phyloP scores from a whole-genome alignment of 2,113 vertebrate species.

The Thunnus thynnus region DNA sequence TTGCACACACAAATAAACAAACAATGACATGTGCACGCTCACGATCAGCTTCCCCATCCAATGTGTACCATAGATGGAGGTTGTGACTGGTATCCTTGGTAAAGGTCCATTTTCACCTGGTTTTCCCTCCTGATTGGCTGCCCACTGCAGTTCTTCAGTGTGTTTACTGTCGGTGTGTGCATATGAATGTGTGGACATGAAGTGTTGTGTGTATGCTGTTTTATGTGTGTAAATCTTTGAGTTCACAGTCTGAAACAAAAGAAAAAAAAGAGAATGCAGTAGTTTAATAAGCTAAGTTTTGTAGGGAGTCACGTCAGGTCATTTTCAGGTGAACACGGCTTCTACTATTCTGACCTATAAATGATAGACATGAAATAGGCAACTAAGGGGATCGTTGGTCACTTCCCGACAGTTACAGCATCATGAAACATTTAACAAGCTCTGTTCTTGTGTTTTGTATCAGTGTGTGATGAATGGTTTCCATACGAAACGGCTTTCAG shows the following conservation, averaged over 20 bases:
- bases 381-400: slow-evolving; percentile 55
- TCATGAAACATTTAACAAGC: slow-evolving; percentile 73
- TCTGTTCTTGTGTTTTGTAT: slow-evolving; percentile 67
- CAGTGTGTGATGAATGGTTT: slow-evolving; percentile 68
- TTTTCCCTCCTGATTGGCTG: slow-evolving; percentile 41
- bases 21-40: slow-evolving; percentile 59
- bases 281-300: slow-evolving; percentile 57
- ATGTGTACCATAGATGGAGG: slow-evolving; percentile 76
- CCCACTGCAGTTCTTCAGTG: slow-evolving; percentile 20
- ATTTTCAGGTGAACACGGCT: slow-evolving; percentile 44
- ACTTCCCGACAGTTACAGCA: slow-evolving; percentile 66
- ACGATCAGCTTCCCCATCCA: slow-evolving; percentile 61
- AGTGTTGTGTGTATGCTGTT: slow-evolving; percentile 42
- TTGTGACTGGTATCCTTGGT: slow-evolving; percentile 56
- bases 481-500: slow-evolving; percentile 47
- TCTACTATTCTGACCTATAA: slow-evolving; percentile 49
- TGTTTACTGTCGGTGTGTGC: slow-evolving; percentile 26
- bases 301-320: slow-evolving; percentile 29
- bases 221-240: slow-evolving; percentile 51
- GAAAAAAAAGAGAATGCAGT: slow-evolving; percentile 26
- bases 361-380: slow-evolving; percentile 57
- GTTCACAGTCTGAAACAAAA: slow-evolving; percentile 72
- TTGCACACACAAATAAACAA: slow-evolving; percentile 60
- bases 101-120: slow-evolving; percentile 36
- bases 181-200: slow-evolving; percentile 25